Evolutionary conservation across 2,888 invertebrate genomes (phyloP), one percentile per base, ranked within the genome.

Genomic region (Oasisia sp.): DNA sequence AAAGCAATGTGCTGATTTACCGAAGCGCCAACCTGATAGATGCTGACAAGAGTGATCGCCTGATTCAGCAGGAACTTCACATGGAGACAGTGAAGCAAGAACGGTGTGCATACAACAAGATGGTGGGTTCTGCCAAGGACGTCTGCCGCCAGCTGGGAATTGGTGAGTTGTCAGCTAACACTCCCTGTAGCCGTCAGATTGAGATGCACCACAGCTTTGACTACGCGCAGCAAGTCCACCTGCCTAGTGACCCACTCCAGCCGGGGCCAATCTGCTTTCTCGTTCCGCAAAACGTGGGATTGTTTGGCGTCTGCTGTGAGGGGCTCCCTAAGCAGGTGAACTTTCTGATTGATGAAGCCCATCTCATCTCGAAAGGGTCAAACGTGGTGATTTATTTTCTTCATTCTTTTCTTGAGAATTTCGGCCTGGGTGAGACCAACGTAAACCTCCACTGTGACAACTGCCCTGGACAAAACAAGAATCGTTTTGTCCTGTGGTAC

Each of bases 391-490:
- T 93, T 12, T 93, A 92, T 38, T 92, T 93, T 90, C 32, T 50
- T 50, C 50, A 50, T 50, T 93, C 94, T 90, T 94, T 93, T 89
- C 93, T 94, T 56, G 90, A 92, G 32, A 32, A 93, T 32, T 93
- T 92, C 92, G 93, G 94, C 3, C 91, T 93, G 91, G 94, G 93
- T 44, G 94, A 94, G 92, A 92, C 32, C 12, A n/a, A 92, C 45
- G 92, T 93, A 0, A n/a, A 93, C 19, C 91, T 94, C 8, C 93
- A 94, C 45, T 92, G 93, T 89, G 94, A 94, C 92, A 94, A 94
- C 91, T 94, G 94, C 89, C 32, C 91, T 7, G 94, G 94, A 14
- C 94, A 94, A 58, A 94, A 94, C 91, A 94, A 94, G 56, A 94
- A 94, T 91, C 93, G 93, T 38, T 92, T 91, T 90, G 92, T 94